Conservation (phyloP, 2,888 invertebrate genomes). For the Erannis defoliaria region DNA sequence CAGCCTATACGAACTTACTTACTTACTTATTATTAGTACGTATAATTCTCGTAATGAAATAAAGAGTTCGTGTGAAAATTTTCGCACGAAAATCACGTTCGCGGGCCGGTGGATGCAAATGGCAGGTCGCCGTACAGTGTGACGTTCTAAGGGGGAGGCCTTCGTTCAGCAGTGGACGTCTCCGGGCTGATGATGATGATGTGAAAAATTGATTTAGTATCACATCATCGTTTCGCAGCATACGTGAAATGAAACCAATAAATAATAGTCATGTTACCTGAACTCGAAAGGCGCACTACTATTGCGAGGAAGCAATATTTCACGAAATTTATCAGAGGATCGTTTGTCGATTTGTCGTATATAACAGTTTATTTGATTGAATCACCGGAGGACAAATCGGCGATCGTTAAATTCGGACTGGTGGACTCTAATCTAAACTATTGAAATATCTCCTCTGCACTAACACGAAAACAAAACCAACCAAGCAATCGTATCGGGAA, state of each 20-base stretch:
- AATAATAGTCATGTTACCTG: slow-evolving; percentile 2
- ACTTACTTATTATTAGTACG: too few relatives aligned
- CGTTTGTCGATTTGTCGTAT: slow-evolving; percentile 16
- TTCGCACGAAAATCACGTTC: too few relatives aligned
- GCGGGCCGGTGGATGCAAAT: too few relatives aligned
- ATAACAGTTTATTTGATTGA: slow-evolving; percentile 11
- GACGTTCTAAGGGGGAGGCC: too few relatives aligned
- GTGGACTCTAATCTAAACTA: slow-evolving; percentile 4
- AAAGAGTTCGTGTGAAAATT: background rate
- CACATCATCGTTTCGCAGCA: background rate
- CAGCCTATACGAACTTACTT: too few relatives aligned
- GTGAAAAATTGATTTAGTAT: background rate
- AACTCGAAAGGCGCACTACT: slow-evolving; percentile 6
- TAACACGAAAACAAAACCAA: too few relatives aligned
- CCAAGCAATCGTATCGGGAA: too few relatives aligned
- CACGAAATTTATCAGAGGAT: slow-evolving; percentile 3
- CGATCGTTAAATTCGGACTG: slow-evolving; percentile 12
- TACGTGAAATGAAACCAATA: slow-evolving; percentile 1
- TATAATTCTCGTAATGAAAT: too few relatives aligned
- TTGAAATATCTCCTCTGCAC: too few relatives aligned
- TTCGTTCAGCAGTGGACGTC: too few relatives aligned
- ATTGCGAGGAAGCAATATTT: slow-evolving; percentile 7
- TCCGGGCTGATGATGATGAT: too few relatives aligned
- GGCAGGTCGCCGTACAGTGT: too few relatives aligned
- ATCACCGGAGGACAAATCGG: slow-evolving; percentile 13